Base-by-base conservation (phyloP, 2,113 vertebrate genomes). In the Vidua chalybeata region DNA sequence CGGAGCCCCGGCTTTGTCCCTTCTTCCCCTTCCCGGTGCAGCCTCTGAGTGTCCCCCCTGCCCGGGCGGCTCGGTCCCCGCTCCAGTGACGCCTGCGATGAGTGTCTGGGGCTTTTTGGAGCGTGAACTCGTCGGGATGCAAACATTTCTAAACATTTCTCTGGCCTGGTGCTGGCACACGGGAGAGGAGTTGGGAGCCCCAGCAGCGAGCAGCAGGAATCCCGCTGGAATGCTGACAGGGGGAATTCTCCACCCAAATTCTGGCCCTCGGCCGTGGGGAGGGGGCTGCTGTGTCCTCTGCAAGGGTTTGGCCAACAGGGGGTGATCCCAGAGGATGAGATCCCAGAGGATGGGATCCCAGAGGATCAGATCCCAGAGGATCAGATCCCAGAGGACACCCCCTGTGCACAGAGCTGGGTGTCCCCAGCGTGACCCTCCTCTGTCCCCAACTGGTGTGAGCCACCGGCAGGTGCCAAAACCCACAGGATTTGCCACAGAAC, bases 1-100 rank as follows among this genome's bases (percentile, higher is more conserved):
- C 1, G 4, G 48, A 69, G 56, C 39, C 21, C 22, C 4, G 4
- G 22, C 14, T 79, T 59, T 3, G 3, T 18, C 51, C 72, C 63
- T 18, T 4, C 27, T 3, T 3, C 69, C 69, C 63, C 3, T 52
- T 30, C 63, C 67, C 6, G 0, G 10, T 0, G 2, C 45, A 3
- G 9, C 62, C 76, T 56, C 13, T 0, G 67, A 55, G 62, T 16
- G 17, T 75, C 52, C 75, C 54, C 41, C 15, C 9, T 7, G 11
- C 45, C 48, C 3, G 18, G 26, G 66, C 66, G 19, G 33, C 21
- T 6, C 52, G 8, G 63, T 19, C 4, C 7, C 73, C 0, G 22
- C 62, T 61, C 80, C 13, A 0, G 67, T 69, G 86, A 49, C 51
- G 6, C 55, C 43, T 8, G 63, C 2, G 2, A 51, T 66, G 94